A percentile compares a stretch with the other conserved stretches of the same genome.
These are phyloP conservation scores for Haliclystus octoradiatus DNA, from an alignment of 30 jellyfish, hydroid and myxozoan genomes.

Conservation along the genomic window DNA sequence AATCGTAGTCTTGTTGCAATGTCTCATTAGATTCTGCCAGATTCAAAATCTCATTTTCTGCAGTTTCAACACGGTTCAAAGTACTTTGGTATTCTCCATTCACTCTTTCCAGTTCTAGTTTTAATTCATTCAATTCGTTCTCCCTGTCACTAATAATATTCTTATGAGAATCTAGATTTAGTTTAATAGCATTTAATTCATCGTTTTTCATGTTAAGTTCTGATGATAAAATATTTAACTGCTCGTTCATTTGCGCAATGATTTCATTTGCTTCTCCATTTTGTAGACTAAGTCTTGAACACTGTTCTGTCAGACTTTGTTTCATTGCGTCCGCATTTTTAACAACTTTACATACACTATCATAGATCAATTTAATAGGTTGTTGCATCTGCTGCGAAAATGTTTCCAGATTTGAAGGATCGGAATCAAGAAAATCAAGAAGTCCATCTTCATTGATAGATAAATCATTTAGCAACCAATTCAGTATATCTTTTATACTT, in stretches of 20 bases:
- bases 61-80: slow-evolving; percentile 13
- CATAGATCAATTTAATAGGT: no score
- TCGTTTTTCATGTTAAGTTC: no score
- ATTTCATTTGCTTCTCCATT: background rate
- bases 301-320: background rate
- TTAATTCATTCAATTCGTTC: slow-evolving; percentile 7
- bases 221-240: background rate
- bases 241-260: background rate
- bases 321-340: background rate
- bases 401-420: background rate
- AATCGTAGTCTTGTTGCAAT: slow-evolving; percentile 37
- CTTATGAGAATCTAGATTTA: background rate
- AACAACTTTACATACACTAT: background rate
- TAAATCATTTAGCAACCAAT: background rate
- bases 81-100: slow-evolving; percentile 12
- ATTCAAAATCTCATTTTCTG: slow-evolving; percentile 30
- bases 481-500: background rate
- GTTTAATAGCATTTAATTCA: background rate
- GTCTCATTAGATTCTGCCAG: slow-evolving; percentile 35
- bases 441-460: background rate
- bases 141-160: background rate
- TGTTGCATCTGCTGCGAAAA: no score
- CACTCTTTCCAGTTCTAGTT: slow-evolving; percentile 12
- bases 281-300: background rate
- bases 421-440: background rate